Evolutionary conservation across 1,140 invertebrate genomes (phyloP), one percentile per base, ranked within the genome.

Genomic region (Saccostrea cuccullata): DNA sequence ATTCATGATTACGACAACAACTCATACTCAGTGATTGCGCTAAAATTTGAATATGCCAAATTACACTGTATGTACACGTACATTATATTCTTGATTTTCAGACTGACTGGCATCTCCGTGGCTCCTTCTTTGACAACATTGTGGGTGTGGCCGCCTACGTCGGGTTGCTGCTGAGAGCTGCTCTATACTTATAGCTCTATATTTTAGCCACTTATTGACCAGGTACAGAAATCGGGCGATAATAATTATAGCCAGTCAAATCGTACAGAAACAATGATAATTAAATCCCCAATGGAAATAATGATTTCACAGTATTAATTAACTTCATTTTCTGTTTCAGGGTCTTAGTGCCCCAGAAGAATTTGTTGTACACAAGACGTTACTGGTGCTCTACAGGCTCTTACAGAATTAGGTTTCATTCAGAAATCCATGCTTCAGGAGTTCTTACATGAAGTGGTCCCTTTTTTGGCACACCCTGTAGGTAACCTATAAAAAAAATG

Each of bases 321-420:
- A 15, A 9, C n/a, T 86, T 60, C 84, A 84, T 17, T 88, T 82
- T 91, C 91, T 82, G 91, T 95, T 95, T 64, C 94, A 98, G 97
- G 98, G 98, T 64, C 95, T 99, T 58, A 98, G 97, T 12, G 99
- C 99, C 96, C 96, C 97, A 36, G 98, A 99, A 90, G 99, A 99
- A 95, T 98, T 98, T 95, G 98, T 99, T 9, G 98, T 98, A 64
- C 96, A 97, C 40, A 98, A 98, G 95, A 97, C 98, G 13, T 96
- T 99, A 4, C n/a, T n/a, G 96, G 97, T 73, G 97, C 98, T 0
- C 97, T 99, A 93, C 97, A 97, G 23, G 96, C 97, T 26, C 95
- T 99, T 40, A 97, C 98, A 0, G 97, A 98, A 95, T 94, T 98
- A 58, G 97, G 97, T 11, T 96, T 99, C n/a, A 95, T 99, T 23